phyloP scores from a whole-genome alignment of 2,113 vertebrate species.

The Poicephalus gulielmi region DNA sequence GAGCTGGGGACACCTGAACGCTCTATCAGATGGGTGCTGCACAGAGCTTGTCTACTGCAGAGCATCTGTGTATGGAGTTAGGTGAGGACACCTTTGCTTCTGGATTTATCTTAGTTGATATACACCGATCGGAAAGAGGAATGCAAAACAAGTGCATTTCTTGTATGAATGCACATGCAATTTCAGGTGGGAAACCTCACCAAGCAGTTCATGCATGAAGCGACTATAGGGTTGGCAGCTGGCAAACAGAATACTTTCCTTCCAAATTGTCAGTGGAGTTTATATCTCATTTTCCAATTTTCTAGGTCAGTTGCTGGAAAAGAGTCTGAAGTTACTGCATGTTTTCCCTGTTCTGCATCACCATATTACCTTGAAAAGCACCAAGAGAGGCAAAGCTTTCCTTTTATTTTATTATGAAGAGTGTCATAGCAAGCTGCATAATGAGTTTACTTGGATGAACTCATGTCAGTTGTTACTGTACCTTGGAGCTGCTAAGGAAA shows the following conservation, averaged over 20 bases:
- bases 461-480: background rate
- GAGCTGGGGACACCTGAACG: background rate
- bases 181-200: background rate
- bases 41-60: background rate
- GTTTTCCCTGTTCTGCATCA: background rate
- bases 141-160: background rate
- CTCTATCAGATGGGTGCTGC: background rate
- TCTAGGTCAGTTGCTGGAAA: background rate
- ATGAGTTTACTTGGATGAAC: background rate
- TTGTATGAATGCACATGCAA: background rate
- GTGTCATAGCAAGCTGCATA: background rate
- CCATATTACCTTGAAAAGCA: background rate
- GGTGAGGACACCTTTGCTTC: background rate
- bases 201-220: rapidly evolving
- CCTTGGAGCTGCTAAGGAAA: background rate
- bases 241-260: background rate
- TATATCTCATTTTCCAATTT: background rate
- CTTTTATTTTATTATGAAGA: background rate
- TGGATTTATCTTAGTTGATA: background rate
- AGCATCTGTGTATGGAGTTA: background rate
- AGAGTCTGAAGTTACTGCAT: background rate
- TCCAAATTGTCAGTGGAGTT: background rate
- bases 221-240: rapidly evolving
- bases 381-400: background rate
- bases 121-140: background rate